Evolutionary conservation across 1,140 invertebrate species (phyloP), one percentile per base, ranked within the genome.

Genomic region (Pteromalus puparum): DNA sequence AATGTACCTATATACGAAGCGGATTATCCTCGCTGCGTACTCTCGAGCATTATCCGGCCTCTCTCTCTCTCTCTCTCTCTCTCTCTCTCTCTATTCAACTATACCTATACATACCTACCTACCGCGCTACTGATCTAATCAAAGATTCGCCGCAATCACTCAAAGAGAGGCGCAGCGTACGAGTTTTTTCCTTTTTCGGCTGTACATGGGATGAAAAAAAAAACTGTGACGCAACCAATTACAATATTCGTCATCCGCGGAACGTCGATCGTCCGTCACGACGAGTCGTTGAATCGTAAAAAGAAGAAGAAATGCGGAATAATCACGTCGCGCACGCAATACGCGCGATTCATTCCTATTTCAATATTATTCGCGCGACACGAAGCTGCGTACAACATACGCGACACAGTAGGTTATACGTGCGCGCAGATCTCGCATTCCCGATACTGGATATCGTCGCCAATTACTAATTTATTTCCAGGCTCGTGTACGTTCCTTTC

Each of bases 401-500:
- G n/a, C n/a, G n/a, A 34, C 30, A 34, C 30, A 61, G 53, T 26
- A 61, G 68, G 72, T 73, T 42, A 73, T 34, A 34, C 30, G 4
- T 34, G 30, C 72, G 42, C 42, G 26, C 76, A 13, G 76, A 78
- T 78, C 76, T 67, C 53, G 76, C 53, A 83, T 78, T 72, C 42
- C 28, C 82, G 74, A 78, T 79, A 86, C 30, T 34, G 75, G 83
- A 53, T 86, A 89, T 88, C 88, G 80, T 83, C 67, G 85, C 73
- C 88, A 87, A 89, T 89, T 89, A 87, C 88, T 88, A 89, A 90
- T 89, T 89, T 90, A 90, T 89, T 89, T 89, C 83, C 21, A 82
- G 34, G 65, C 74, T 10, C 21, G 18, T 81, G 7, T 67, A 30
- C 4, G 15, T 38, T 18, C 42, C 79, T 21, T 68, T 26, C 24